phyloP scores from a whole-genome alignment of 2,113 vertebrate genomes.

The Tringa solitaria region DNA sequence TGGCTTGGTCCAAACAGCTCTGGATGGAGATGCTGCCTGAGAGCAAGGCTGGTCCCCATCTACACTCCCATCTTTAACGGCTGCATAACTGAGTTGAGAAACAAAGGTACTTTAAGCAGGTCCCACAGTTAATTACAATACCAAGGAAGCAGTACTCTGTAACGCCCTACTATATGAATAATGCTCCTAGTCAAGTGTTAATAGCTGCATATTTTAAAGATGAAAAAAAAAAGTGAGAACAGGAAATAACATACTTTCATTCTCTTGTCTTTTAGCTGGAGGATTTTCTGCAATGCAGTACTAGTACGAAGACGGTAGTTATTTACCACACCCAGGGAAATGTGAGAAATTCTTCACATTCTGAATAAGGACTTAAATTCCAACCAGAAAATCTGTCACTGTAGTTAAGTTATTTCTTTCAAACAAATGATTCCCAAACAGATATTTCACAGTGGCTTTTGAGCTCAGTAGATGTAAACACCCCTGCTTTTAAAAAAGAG shows the following conservation, averaged over 20 bases:
- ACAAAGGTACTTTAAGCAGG: background rate
- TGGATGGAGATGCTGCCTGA: background rate
- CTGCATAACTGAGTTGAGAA: background rate
- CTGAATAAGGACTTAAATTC: background rate
- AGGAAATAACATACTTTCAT: background rate
- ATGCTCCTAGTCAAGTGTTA: background rate
- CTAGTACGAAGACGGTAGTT: background rate
- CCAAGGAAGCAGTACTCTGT: background rate
- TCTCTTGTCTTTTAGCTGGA: background rate
- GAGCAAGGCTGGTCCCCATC: background rate
- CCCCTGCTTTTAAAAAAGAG: background rate
- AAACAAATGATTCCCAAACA: background rate
- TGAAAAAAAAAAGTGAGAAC: background rate
- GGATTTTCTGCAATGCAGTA: background rate
- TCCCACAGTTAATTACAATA: background rate
- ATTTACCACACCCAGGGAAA: background rate
- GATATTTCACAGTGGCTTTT: background rate
- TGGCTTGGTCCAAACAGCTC: background rate
- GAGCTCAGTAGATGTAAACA: background rate
- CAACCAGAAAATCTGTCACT: background rate
- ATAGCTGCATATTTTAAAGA: background rate
- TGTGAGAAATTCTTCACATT: background rate
- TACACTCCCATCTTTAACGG: background rate
- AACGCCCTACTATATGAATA: background rate
- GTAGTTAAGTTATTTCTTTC: background rate